phyloP scores from a whole-genome alignment of 2,888 invertebrate genomes.

The Microplitis deprimator region DNA sequence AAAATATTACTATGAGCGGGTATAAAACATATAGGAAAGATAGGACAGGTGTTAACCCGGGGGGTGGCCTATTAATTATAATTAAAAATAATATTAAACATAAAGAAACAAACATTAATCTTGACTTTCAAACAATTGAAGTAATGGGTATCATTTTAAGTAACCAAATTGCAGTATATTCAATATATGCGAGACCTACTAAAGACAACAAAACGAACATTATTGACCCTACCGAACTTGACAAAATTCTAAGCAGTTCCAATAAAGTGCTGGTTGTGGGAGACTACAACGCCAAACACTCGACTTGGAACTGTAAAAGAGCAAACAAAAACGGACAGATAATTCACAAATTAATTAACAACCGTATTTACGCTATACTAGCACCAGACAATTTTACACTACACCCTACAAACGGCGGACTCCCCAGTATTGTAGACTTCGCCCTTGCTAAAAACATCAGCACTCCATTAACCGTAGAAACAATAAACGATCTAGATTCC shows the following conservation, averaged over 20 bases:
- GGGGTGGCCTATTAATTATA: constrained; percentile 10
- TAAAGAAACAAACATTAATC: neutral
- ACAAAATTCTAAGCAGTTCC: constrained; percentile 20
- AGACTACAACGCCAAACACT: constrained; percentile 48
- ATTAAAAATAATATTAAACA: constrained; percentile 20
- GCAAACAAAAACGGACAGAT: constrained; percentile 34
- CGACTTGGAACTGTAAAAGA: constrained; percentile 42
- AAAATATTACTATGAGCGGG: constrained; percentile 21
- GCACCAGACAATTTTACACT: neutral
- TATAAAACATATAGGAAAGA: constrained; percentile 22
- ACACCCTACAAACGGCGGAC: neutral
- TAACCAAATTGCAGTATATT: constrained; percentile 33
- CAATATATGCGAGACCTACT: constrained; percentile 36
- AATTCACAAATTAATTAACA: constrained; percentile 1
- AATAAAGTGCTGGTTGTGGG: constrained; percentile 38
- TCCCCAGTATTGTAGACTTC: constrained; percentile 2
- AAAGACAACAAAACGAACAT: constrained; percentile 6
- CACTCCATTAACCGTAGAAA: neutral
- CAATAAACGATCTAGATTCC: constrained; percentile 12
- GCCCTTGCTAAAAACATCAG: neutral
- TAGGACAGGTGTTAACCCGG: constrained; percentile 1
- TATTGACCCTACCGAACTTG: constrained; percentile 33
- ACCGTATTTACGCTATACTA: neutral
- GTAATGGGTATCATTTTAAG: constrained; percentile 31
- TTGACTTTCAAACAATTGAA: constrained; percentile 24